Evolutionary conservation across 2,113 vertebrate genomes (phyloP).

Genomic region (Brachyhypopomus gauderio): DNA sequence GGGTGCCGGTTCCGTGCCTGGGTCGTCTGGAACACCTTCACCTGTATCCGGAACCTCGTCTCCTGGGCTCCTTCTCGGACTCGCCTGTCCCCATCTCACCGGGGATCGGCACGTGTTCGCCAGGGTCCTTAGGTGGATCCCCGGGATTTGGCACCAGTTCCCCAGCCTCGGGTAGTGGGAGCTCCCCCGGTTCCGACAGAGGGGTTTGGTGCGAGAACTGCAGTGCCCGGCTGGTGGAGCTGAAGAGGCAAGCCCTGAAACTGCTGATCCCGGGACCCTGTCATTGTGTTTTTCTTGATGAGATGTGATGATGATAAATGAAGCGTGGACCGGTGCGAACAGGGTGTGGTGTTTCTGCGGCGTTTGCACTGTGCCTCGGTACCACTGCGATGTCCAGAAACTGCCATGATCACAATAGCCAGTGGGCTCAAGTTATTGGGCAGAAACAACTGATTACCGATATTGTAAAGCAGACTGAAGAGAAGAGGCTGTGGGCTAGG

Average conservation of each 20-base stretch:
- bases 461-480: no score
- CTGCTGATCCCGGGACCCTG: slow-evolving; percentile 89
- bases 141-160: slow-evolving; percentile 91
- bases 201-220: slow-evolving; percentile 96
- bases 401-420: no score
- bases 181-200: slow-evolving; percentile 92
- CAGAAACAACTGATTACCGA: no score
- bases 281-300: no score
- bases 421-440: no score
- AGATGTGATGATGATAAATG: no score
- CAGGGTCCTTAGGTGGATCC: slow-evolving; percentile 90
- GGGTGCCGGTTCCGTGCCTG: slow-evolving; percentile 90
- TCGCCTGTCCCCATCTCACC: slow-evolving; percentile 91
- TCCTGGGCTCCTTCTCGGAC: slow-evolving; percentile 89
- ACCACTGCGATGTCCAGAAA: no score
- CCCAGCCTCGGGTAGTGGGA: slow-evolving; percentile 89
- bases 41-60: slow-evolving; percentile 95
- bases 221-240: slow-evolving; percentile 88
- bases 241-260: slow-evolving; percentile 93
- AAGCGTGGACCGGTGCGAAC: no score
- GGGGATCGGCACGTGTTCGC: slow-evolving; percentile 89
- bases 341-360: no score
- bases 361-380: no score
- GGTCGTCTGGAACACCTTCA: slow-evolving; percentile 91
- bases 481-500: no score